phyloP scores from a whole-genome alignment of 2,888 invertebrate genomes.

The Acanthosepion esculentum region DNA sequence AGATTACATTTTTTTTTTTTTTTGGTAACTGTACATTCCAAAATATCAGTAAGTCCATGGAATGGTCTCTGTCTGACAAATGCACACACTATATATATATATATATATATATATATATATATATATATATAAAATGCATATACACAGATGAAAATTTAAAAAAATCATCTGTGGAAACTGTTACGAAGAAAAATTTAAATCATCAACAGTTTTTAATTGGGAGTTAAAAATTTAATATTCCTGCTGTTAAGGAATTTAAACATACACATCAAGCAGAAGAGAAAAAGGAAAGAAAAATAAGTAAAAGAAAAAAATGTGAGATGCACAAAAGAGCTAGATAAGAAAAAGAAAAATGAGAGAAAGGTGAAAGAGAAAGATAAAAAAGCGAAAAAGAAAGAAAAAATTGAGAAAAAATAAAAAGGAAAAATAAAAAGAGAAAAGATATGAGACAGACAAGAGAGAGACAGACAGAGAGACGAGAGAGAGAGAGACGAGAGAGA shows the following conservation, averaged over 20 bases:
- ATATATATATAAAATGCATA: too few relatives aligned
- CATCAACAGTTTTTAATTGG: neutral
- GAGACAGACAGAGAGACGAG: fast-evolving
- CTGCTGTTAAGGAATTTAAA: neutral
- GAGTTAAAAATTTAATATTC: neutral
- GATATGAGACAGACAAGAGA: fast-evolving
- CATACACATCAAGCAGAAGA: neutral
- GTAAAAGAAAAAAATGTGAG: neutral
- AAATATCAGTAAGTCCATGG: neutral
- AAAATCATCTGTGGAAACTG: too few relatives aligned
- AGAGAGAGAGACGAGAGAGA: neutral
- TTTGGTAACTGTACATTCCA: neutral
- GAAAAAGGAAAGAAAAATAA: too few relatives aligned
- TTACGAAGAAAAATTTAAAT: neutral
- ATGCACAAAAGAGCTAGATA: neutral
- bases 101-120: too few relatives aligned
- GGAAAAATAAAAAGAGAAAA: neutral
- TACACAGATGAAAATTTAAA: too few relatives aligned
- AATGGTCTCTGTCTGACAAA: neutral
- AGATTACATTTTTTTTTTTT: neutral
- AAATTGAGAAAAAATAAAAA: neutral
- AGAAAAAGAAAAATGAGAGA: neutral
- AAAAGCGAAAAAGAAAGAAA: neutral
- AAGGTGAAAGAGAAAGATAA: neutral
- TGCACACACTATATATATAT: neutral